Base-by-base conservation (phyloP, 2,113 vertebrate genomes). In the Choloepus hoffmanni region DNA sequence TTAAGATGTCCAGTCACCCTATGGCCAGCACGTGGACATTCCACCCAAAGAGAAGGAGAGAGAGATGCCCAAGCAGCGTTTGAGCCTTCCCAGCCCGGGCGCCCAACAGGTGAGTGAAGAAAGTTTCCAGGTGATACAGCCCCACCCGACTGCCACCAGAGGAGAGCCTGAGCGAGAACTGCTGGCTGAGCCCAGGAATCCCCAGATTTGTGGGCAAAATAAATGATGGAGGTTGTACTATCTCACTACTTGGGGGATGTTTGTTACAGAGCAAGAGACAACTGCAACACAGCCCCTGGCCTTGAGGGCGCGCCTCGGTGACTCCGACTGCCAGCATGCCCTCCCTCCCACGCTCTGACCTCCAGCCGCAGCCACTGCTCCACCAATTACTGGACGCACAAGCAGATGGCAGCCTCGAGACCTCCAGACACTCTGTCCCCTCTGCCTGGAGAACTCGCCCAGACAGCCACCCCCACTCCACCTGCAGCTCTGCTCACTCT, bases 191-290 rank as follows among this genome's bases (percentile, higher is more conserved):
- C 23, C 36, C 48, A 7, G 21, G 11, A 14, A 43, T 2, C 68
- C 74, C 60, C 10, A 72, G 79, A 14, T 58, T 28, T 7, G 9
- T 3, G 28, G 36, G 15, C 53, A 36, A 26, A 62, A 18, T 7
- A 3, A 16, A 9, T 33, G 45, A 53, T 0, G 0, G 48, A 10
- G 30, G 2, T 12, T 19, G 21, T 1, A 2, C 33, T 7, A 0
- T 11, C 0, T 58, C 16, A 1, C 21, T 8, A 6, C 65, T 16
- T 13, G 68, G 43, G 12, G 18, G 10, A 7, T 15, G 0, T 11
- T 67, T 53, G 53, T 78, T 55, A 73, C 40, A 1, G 48, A 40
- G 70, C 26, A 12, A 12, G 19, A 33, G 3, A 2, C 0, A 11
- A n/a, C 36, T 2, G 24, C 50, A 60, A 2, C 33, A 3, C 1